Conservation (phyloP, 1,140 invertebrate genomes). For the Drosophila elegans region DNA sequence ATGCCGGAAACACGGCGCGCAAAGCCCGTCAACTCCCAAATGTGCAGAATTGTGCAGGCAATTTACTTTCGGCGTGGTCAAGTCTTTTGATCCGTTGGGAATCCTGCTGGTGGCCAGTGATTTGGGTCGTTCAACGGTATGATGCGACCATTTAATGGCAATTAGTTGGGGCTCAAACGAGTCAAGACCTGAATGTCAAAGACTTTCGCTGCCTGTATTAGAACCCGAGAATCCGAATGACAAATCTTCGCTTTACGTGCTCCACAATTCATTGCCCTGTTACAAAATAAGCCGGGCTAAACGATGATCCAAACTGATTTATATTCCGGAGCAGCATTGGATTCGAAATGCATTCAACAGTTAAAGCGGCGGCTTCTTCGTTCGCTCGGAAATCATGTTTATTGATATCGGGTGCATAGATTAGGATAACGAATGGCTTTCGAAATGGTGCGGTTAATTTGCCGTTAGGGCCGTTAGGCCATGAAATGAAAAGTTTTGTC, state of each 20-base stretch:
- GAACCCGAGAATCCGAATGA: conserved; percentile 31
- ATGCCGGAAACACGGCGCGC: conserved; percentile 48
- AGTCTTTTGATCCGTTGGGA: conserved; percentile 19
- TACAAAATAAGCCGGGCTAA: conserved; percentile 32
- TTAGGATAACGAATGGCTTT: conserved; percentile 63
- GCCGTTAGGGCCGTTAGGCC: conserved; percentile 54
- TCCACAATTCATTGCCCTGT: conserved; percentile 37
- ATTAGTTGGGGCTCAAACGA: conserved; percentile 33
- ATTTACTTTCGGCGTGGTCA: conserved; percentile 57
- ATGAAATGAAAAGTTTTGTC: conserved; percentile 59
- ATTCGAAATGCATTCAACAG: conserved; percentile 69
- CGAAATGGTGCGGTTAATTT: conserved; percentile 57
- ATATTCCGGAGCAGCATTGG: conserved; percentile 55
- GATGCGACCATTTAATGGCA: conserved; percentile 51
- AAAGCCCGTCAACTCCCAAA: conserved; percentile 51
- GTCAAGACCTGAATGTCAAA: conserved; percentile 40
- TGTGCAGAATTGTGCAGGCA: conserved; percentile 60
- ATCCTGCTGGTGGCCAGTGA: conserved; percentile 39
- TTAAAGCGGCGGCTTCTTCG: conserved; percentile 49
- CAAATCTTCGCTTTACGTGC: conserved; percentile 67
- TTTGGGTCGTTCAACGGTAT: conserved; percentile 54
- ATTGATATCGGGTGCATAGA: conserved; percentile 56
- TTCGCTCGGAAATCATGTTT: conserved; percentile 64
- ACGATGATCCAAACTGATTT: conserved; percentile 50
- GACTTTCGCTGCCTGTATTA: conserved; percentile 33